Evolutionary conservation across 2,888 invertebrate genomes (phyloP), one percentile per base, ranked within the genome.

Genomic region (Phrixothrix hirtus): DNA sequence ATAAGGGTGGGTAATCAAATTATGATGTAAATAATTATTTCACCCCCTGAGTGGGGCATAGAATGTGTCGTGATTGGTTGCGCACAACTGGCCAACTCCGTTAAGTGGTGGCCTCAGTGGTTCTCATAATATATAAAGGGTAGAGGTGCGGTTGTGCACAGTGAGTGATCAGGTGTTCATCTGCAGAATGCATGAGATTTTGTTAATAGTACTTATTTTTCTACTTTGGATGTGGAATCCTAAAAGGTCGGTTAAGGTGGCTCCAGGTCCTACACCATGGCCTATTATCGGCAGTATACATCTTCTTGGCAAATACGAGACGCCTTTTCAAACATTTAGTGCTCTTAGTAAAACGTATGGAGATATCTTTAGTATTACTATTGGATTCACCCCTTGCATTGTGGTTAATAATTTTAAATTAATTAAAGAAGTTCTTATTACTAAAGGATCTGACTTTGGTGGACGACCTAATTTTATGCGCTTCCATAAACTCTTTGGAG

Each of bases 401-500:
- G 84, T 90, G 14, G 88, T 90, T 29, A 89, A 87, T 71, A 88
- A 83, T 71, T 80, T 87, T 66, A 81, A 82, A 10, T 74, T 86
- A 21, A 87, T 89, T 58, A 81, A 85, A 53, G 88, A 89, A 68
- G 89, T 90, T 37, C 77, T 90, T 14, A 88, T 89, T 68, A 83
- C 86, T 54, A 89, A 88, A 66, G 91, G 91, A 2, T 86, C 85
- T 57, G 86, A 86, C 65, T 92, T 93, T 73, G 90, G 89, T 1
- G 89, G 91, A 7, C 79, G 93, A 6, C 92, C 92, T 0, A 85
- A 92, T 70, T 92, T 92, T 72, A 71, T 86, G 60, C 78, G 93
- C 11, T 92, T 89, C 72, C 87, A 91, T 68, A 82, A 85, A 59
- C 83, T 92, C 5, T 92, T 93, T 72, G 90, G 89, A 16, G 91